Base-by-base conservation (phyloP, 37 sponge, comb jelly and placozoan genomes). In the Axinella damicornis region DNA sequence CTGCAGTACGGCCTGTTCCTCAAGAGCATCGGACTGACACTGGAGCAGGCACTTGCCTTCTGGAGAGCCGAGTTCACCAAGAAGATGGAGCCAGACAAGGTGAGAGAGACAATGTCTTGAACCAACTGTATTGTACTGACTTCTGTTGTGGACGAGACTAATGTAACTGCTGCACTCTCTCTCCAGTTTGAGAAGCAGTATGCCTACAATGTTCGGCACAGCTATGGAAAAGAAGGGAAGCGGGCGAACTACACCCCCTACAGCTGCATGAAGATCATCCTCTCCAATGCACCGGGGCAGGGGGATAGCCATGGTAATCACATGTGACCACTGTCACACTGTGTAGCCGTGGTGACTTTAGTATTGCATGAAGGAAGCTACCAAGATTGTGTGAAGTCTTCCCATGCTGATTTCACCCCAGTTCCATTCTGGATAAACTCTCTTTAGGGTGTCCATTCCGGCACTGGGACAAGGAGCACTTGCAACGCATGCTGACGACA, bases 1-100 rank as follows among this genome's bases (percentile, higher is more conserved):
- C 84, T 98, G 16, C 98, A 98, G 87, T 96, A 93, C 56, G 97
- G 98, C 1, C 91, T 98, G 17, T 98, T 98, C 81, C 86, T 98
- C 32, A 98, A 98, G 84, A 83, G 89, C 41, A 88, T 91, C 36
- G 88, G 95, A 16, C 75, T 98, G 28, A 83, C 88, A 0, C 80
- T 98, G 62, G 97, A 98, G 32, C 90, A 94, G 56, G 92, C 97
- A 0, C 83, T 96, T 69, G 73, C 85, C 9, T 94, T 94, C 62
- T 98, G 97, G 93, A 86, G 93, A 61, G 65, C 66, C 13, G 95
- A 96, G 79, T 98, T 98, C 59, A 72, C 84, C 20, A 85, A 89
- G 64, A 92, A 87, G 61, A 92, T 96, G 80, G 97, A 96, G 41
- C 65, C 74, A 57, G 99, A 96, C 25, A 93, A 93, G 86, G 97